Evolutionary conservation across 2,797 vertebrate genomes (phyloP).

Genomic region (Cryptoblepharus egeriae): DNA sequence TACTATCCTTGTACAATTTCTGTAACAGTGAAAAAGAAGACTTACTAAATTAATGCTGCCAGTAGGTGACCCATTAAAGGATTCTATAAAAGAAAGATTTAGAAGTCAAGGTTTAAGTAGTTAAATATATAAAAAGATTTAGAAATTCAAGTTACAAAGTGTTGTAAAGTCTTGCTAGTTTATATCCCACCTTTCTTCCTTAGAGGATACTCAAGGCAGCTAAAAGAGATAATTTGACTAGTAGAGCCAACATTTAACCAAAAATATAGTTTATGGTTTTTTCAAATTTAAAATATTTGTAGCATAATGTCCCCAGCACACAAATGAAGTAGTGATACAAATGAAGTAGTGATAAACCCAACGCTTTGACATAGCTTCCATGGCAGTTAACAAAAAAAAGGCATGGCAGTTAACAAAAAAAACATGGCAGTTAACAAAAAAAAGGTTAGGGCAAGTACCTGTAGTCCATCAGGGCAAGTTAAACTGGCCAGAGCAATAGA

Average conservation of each 20-base stretch:
- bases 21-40: slow-evolving; percentile 38
- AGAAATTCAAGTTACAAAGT: background rate
- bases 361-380: too few species aligned
- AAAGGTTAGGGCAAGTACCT: too few species aligned
- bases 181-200: too few species aligned
- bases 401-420: too few species aligned
- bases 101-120: background rate
- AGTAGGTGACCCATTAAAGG: slow-evolving; percentile 96
- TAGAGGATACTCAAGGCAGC: too few species aligned
- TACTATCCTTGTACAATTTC: slow-evolving; percentile 20
- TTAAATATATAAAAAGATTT: background rate
- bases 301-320: background rate
- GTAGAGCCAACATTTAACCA: background rate
- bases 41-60: slow-evolving; percentile 96
- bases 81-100: slow-evolving; percentile 79
- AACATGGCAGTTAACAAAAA: too few species aligned
- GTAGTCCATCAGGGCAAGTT: background rate
- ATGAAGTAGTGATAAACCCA: too few species aligned
- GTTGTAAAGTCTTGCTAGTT: too few species aligned
- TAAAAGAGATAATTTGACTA: too few species aligned
- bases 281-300: background rate
- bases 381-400: too few species aligned
- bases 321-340: too few species aligned
- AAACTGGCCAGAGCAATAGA: background rate
- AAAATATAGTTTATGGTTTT: background rate